Evolutionary conservation across 2,113 vertebrate species (phyloP).

Genomic region (Bufo gargarizans): DNA sequence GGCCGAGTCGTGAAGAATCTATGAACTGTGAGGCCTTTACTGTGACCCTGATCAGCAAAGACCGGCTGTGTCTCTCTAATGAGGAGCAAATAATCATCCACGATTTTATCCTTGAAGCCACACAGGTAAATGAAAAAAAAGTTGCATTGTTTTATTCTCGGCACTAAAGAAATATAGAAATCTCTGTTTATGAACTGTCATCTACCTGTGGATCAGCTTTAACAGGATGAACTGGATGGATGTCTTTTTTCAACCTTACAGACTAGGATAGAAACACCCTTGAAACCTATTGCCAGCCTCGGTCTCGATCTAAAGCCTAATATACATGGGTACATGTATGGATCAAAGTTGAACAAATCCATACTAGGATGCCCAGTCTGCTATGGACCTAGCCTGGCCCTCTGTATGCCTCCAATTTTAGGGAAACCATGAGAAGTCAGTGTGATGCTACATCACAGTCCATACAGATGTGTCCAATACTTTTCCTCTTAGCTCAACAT

Average conservation of each 20-base stretch:
- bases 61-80: constrained; percentile 96
- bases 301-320: not conserved
- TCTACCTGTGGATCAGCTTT: no score
- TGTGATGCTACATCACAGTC: no score
- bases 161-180: not conserved
- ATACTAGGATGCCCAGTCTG: not conserved
- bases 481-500: no score
- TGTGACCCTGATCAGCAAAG: constrained; percentile 98
- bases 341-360: not conserved
- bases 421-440: not conserved
- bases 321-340: not conserved
- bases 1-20: constrained; percentile 97
- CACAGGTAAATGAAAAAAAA: constrained; percentile 81
- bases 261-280: not conserved
- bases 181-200: not conserved
- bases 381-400: not conserved
- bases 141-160: not conserved
- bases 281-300: not conserved
- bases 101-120: constrained; percentile 98
- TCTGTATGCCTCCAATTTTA: not conserved
- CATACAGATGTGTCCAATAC: no score
- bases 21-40: constrained; percentile 99
- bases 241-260: no score
- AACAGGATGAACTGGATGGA: no score
- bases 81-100: constrained; percentile 99